Evolutionary conservation across 2,797 vertebrate genomes (phyloP), one percentile per base, ranked within the genome.

Genomic region (Anguilla megastoma): DNA sequence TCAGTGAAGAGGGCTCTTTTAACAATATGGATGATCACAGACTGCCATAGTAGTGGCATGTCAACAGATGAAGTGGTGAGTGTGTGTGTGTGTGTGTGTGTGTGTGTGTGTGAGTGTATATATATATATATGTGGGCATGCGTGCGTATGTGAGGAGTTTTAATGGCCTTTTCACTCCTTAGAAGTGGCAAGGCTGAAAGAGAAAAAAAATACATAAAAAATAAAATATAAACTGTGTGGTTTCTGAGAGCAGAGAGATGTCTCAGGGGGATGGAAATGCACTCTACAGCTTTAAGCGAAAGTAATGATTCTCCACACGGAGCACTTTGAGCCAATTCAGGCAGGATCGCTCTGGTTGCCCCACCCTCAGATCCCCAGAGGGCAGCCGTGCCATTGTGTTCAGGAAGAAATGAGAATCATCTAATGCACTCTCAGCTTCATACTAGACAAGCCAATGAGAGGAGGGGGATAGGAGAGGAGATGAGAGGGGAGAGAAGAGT

Each of bases 261-360:
- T 80, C 76, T 21, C 41, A 14, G 41, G 76, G 76, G 76, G 48
- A 79, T 41, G 74, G 36, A 45, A 79, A 79, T 79, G 74, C 74
- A 79, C 74, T 79, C 74, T 45, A 16, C 36, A 79, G 74, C 74
- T 79, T 79, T 79, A 79, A 48, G 41, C 18, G 27, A 80, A 80
- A 80, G 76, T 80, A 48, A 80, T 80, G 76, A 80, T 80, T 80
- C 33, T 48, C 76, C 76, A 80, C 76, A 80, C 33, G 36, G 76
- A 80, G 76, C 76, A 80, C 76, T 80, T 80, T 80, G 36, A 80
- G 76, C 36, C 36, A 80, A 80, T 80, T 80, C 76, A 80, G 41
- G 16, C 76, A 8, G 36, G 21, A 80, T 80, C 41, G 36, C 76
- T 48, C 16, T 7, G 41, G 36, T 9, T 80, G 33, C 76, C 41